A percentile compares a stretch with the other conserved stretches of the same genome.
Conservation (phyloP, 2,888 invertebrate genomes). For the Diarsia brunnea region DNA sequence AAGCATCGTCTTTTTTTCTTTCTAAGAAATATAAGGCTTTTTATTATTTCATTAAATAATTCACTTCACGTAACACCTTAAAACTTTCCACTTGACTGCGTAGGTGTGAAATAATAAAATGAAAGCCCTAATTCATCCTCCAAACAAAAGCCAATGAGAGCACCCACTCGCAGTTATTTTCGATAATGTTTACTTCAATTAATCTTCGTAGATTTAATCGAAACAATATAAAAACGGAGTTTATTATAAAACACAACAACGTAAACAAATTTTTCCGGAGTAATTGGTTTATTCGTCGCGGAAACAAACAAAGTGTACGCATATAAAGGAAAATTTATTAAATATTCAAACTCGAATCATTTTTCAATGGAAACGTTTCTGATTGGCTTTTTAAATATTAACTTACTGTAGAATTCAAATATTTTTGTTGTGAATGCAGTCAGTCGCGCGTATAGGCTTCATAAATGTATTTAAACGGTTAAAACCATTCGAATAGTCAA, state of each 20-base stretch:
- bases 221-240: slow-evolving; percentile 26
- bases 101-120: not conserved
- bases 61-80: not conserved
- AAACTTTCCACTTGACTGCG: not conserved
- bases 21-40: no score
- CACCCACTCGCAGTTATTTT: not conserved
- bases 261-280: slow-evolving; percentile 46
- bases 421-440: slow-evolving; percentile 23
- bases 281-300: slow-evolving; percentile 61
- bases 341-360: slow-evolving; percentile 62
- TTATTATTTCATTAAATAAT: not conserved
- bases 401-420: slow-evolving; percentile 32
- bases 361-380: slow-evolving; percentile 55
- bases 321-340: slow-evolving; percentile 64
- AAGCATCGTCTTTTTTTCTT: no score
- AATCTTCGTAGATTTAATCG: slow-evolving; percentile 39
- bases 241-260: slow-evolving; percentile 46
- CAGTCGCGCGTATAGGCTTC: slow-evolving; percentile 21
- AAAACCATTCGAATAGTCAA: slow-evolving; percentile 8
- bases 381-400: slow-evolving; percentile 62
- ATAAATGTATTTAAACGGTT: slow-evolving; percentile 23
- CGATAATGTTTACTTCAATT: slow-evolving; percentile 44
- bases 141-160: not conserved
- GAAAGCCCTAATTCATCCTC: not conserved
- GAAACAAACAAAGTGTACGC: slow-evolving; percentile 51